These are phyloP conservation scores for Prinia subflava DNA, from an alignment of 2,113 vertebrate species.

Conservation along the genomic window DNA sequence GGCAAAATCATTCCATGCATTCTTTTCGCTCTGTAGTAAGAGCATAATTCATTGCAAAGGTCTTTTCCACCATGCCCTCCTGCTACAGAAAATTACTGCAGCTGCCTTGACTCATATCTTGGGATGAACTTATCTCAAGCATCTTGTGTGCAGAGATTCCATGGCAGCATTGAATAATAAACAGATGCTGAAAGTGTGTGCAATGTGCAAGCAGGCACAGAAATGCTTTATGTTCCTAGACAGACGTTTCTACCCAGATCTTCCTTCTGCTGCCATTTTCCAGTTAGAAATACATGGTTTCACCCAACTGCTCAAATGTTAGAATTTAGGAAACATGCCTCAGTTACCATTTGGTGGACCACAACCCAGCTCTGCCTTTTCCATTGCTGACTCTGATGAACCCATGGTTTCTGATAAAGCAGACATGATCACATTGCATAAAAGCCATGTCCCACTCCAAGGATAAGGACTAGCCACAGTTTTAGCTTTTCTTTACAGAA, in stretches of 20 bases:
- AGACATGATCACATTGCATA: background rate
- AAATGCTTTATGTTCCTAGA: background rate
- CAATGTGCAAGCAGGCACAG: background rate
- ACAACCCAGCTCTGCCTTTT: accelerated
- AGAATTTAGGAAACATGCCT: background rate
- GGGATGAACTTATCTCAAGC: slow-evolving; percentile 20
- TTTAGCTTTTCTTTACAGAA: background rate
- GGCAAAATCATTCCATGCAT: background rate
- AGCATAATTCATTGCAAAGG: background rate
- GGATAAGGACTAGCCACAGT: background rate
- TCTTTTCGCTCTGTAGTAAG: background rate
- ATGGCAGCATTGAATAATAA: slow-evolving; percentile 2
- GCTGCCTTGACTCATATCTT: slow-evolving; percentile 5
- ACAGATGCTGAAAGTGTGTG: background rate
- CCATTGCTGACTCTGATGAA: background rate
- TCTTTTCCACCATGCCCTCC: background rate
- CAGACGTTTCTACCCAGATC: background rate
- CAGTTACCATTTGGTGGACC: background rate
- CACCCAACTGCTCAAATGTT: background rate
- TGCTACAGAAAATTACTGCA: background rate
- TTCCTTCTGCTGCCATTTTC: background rate
- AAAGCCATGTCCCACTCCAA: background rate
- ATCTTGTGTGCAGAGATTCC: background rate
- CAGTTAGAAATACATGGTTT: background rate
- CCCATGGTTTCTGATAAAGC: background rate